A percentile compares a stretch with the other conserved stretches of the same genome.
These are phyloP conservation scores for Pachliopta kotzebuea DNA, from an alignment of 2,888 invertebrate species.

Conservation along the genomic window DNA sequence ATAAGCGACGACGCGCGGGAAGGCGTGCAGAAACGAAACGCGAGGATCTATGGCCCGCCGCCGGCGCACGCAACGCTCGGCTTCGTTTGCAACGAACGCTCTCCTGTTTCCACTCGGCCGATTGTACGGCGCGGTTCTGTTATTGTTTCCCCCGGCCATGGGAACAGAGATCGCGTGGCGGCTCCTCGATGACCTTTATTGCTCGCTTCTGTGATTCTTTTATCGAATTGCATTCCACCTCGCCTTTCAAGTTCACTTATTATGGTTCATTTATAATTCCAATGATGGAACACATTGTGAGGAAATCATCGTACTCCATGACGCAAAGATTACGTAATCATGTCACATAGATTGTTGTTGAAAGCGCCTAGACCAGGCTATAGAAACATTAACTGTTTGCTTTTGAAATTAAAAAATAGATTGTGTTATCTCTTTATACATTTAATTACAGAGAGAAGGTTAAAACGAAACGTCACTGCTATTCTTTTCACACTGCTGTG, in stretches of 20 bases:
- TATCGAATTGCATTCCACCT: conserved; percentile 43
- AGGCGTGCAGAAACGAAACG: conserved; percentile 62
- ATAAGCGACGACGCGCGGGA: conserved; percentile 60
- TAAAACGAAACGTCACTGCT: too few relatives aligned
- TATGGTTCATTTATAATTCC: not conserved
- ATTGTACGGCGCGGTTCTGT: conserved; percentile 71
- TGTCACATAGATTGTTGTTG: too few relatives aligned
- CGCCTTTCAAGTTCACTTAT: conserved; percentile 49
- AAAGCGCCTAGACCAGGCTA: too few relatives aligned
- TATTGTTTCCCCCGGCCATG: conserved; percentile 71
- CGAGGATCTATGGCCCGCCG: conserved; percentile 71
- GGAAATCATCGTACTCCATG: too few relatives aligned
- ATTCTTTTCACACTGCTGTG: conserved; percentile 15
- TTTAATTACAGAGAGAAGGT: too few relatives aligned
- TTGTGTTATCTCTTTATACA: too few relatives aligned
- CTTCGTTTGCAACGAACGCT: conserved; percentile 77
- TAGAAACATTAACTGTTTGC: not conserved
- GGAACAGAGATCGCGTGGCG: conserved; percentile 57
- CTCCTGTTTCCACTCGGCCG: conserved; percentile 71
- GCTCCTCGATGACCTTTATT: conserved; percentile 61
- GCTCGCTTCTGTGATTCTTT: conserved; percentile 41
- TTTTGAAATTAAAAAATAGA: too few relatives aligned
- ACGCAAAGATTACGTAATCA: too few relatives aligned
- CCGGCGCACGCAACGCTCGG: conserved; percentile 72
- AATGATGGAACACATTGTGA: not conserved